These are phyloP conservation scores for Psilopsiagon aymara DNA, from an alignment of 2,113 vertebrate species.

Conservation along the genomic window DNA sequence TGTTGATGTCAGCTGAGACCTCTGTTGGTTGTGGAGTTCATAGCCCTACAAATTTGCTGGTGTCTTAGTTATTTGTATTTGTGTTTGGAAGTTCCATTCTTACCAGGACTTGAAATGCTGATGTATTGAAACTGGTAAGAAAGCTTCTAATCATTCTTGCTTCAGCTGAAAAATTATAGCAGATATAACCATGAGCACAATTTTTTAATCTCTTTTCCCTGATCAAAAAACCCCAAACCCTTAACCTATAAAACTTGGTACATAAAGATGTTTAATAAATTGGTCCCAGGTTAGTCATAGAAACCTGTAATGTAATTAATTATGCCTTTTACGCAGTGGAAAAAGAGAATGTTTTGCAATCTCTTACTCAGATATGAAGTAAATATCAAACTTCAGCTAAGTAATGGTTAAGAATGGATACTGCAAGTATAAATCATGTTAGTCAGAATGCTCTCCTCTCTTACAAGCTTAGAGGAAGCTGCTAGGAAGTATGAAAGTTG, in stretches of 20 bases:
- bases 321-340: neutral
- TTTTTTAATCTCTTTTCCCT: neutral
- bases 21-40: neutral
- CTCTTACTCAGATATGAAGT: neutral
- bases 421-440: neutral
- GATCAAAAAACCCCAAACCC: neutral
- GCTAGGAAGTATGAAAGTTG: neutral
- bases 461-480: neutral
- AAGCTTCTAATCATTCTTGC: neutral
- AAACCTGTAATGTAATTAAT: neutral
- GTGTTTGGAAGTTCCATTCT: neutral
- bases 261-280: neutral
- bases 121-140: neutral
- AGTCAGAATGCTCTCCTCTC: neutral
- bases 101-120: neutral
- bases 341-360: neutral
- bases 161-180: neutral
- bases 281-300: neutral
- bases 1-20: neutral
- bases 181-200: neutral
- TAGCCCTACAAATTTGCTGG: neutral
- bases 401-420: neutral
- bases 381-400: neutral
- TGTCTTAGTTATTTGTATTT: neutral
- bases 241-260: neutral